phyloP scores from a whole-genome alignment of 1,140 invertebrate species.

The Ostrea denselamellosa region DNA sequence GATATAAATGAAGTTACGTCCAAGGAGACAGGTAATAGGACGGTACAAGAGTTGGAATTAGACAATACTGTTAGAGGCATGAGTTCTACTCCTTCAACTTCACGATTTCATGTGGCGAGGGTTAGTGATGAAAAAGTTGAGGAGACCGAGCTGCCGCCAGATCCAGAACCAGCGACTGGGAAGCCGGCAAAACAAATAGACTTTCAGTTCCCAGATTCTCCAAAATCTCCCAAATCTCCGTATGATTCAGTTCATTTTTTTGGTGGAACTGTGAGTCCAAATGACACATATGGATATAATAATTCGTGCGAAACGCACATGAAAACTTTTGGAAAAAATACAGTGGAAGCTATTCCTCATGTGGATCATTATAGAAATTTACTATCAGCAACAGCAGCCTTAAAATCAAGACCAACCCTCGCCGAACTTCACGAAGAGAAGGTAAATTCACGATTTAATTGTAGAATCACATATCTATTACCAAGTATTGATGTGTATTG shows the following conservation, averaged over 20 bases:
- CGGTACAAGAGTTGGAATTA: background rate
- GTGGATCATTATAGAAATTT: constrained; percentile 97
- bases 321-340: constrained; percentile 90
- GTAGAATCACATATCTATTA: background rate
- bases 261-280: constrained; percentile 73
- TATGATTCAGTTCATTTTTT: constrained; percentile 59
- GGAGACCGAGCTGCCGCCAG: constrained; percentile 44
- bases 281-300: constrained; percentile 81
- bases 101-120: constrained; percentile 68
- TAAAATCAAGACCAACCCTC: constrained; percentile 91
- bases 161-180: constrained; percentile 39
- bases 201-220: constrained; percentile 8
- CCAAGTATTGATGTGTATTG: constrained; percentile 15
- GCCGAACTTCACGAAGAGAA: constrained; percentile 92
- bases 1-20: background rate
- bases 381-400: constrained; percentile 89
- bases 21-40: background rate
- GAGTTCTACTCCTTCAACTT: constrained; percentile 60
- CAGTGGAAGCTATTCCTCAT: constrained; percentile 92
- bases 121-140: constrained; percentile 58
- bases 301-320: constrained; percentile 82
- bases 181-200: constrained; percentile 37
- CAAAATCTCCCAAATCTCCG: constrained; percentile 48
- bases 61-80: constrained; percentile 39
- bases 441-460: constrained; percentile 55